Conservation (phyloP, 2,113 vertebrate genomes). For the Damaliscus lunatus region DNA sequence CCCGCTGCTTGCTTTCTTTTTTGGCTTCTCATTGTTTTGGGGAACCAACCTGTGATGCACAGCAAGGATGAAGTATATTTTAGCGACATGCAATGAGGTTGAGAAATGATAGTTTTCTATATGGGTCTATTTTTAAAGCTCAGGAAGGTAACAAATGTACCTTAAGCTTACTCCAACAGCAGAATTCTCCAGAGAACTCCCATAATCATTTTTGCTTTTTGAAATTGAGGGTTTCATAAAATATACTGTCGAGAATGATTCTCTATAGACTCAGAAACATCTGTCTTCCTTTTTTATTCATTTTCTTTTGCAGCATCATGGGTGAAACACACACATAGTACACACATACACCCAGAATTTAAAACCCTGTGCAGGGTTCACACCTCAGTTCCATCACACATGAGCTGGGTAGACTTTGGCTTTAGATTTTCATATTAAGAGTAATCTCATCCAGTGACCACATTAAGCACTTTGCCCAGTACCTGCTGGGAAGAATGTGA, state of each 20-base stretch:
- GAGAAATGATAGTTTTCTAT: neutral
- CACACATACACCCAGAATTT: too few relatives aligned
- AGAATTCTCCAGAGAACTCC: neutral
- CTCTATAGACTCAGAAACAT: neutral
- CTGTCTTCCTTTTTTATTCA: neutral
- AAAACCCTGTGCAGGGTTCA: fast-evolving
- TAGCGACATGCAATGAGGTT: neutral
- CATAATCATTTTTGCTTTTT: neutral
- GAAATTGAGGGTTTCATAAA: neutral
- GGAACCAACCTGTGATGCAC: neutral
- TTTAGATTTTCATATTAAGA: neutral
- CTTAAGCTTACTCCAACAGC: neutral
- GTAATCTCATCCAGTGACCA: neutral
- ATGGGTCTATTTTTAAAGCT: neutral
- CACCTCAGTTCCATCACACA: neutral
- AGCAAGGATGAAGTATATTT: neutral
- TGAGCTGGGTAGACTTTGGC: neutral
- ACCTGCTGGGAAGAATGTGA: neutral
- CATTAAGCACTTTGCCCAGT: neutral
- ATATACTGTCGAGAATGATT: neutral
- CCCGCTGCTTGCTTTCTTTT: neutral
- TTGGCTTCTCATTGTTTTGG: neutral
- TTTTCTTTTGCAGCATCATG: neutral
- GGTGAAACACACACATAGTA: neutral
- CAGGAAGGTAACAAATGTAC: neutral